These are phyloP conservation scores for Zaprionus capensis DNA, from an alignment of 1,140 invertebrate genomes.

Conservation along the genomic window DNA sequence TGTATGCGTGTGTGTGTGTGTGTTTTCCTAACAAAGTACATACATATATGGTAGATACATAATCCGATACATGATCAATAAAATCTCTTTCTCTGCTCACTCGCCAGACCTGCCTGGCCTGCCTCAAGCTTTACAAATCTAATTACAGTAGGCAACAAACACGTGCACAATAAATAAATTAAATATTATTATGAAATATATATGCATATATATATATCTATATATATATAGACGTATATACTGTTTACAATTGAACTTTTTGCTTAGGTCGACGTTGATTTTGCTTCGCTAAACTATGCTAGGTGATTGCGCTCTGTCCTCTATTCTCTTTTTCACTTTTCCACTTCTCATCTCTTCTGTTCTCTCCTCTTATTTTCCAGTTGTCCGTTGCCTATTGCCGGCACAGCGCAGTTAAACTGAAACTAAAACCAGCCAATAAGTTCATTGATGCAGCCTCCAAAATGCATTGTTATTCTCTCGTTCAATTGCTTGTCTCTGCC, in stretches of 20 bases:
- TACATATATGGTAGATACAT: slow-evolving; percentile 26
- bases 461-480: slow-evolving; percentile 23
- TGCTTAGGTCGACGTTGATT: slow-evolving; percentile 40
- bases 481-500: slow-evolving; percentile 37
- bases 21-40: slow-evolving; percentile 23
- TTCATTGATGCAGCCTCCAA: slow-evolving; percentile 30
- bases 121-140: slow-evolving; percentile 36
- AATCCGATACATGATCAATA: slow-evolving; percentile 11
- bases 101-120: slow-evolving; percentile 2
- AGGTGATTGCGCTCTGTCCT: not conserved
- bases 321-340: not conserved
- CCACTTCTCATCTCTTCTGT: not conserved
- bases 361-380: not conserved
- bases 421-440: slow-evolving; percentile 37
- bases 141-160: slow-evolving; percentile 47
- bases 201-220: slow-evolving; percentile 42
- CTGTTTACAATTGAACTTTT: slow-evolving; percentile 62
- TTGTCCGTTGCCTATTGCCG: slow-evolving; percentile 2
- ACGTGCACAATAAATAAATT: slow-evolving; percentile 51
- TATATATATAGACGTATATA: slow-evolving; percentile 43
- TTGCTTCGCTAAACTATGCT: slow-evolving; percentile 6
- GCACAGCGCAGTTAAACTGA: slow-evolving; percentile 16
- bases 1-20: not conserved
- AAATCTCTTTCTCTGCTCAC: slow-evolving; percentile 1
- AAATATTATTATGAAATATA: slow-evolving; percentile 56